Conservation (phyloP, 2,797 vertebrate species). For the Scleropages formosus region DNA sequence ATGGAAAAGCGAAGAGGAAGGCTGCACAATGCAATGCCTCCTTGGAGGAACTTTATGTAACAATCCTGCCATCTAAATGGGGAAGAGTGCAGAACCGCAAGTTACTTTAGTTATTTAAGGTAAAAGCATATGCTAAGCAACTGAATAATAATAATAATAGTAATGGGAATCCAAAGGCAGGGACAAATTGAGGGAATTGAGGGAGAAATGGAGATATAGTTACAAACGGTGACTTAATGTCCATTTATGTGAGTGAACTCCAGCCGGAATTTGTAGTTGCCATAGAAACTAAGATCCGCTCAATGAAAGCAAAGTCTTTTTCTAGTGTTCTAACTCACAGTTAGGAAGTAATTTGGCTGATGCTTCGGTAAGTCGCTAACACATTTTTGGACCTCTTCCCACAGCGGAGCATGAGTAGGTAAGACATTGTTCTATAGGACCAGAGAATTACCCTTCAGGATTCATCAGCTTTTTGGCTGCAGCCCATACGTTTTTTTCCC, state of each 20-base stretch:
- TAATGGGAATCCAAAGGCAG: neutral
- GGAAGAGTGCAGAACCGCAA: slow-evolving; percentile 1
- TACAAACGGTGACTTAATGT: slow-evolving; percentile 17
- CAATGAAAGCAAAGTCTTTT: slow-evolving; percentile 17
- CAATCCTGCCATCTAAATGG: neutral
- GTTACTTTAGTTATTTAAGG: neutral
- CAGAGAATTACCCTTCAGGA: neutral
- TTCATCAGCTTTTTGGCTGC: slow-evolving; percentile 1
- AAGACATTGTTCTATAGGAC: neutral
- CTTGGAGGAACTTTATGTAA: neutral
- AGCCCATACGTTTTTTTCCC: neutral
- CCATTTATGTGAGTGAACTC: slow-evolving; percentile 16
- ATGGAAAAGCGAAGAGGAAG: neutral
- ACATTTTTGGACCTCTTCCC: slow-evolving; percentile 7
- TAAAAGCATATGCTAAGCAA: slow-evolving; percentile 15
- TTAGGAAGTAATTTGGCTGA: slow-evolving; percentile 12
- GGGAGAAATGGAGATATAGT: slow-evolving; percentile 7
- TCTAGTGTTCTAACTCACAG: slow-evolving; percentile 8
- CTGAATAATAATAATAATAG: slow-evolving; percentile 1
- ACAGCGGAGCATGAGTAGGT: neutral
- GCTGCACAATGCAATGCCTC: neutral
- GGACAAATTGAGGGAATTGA: slow-evolving; percentile 19
- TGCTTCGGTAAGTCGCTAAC: neutral
- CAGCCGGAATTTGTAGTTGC: slow-evolving; percentile 20
- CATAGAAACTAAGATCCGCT: slow-evolving; percentile 27